Evolutionary conservation across 1,140 invertebrate genomes (phyloP).

Genomic region (Tetramorium parvispinum): DNA sequence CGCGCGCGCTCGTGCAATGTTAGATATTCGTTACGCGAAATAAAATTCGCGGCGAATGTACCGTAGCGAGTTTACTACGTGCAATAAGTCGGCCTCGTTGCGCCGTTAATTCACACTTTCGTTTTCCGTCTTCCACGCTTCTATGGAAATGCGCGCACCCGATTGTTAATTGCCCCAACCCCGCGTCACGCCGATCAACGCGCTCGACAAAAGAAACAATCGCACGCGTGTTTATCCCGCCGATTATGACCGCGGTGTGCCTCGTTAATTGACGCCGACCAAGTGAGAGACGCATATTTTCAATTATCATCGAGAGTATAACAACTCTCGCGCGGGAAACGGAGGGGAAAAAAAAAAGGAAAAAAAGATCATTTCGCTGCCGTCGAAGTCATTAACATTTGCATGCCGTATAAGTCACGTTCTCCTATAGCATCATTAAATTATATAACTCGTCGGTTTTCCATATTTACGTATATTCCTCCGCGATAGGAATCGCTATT

Average conservation of each 20-base stretch:
- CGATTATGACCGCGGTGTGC: constrained; percentile 4
- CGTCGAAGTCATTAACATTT: constrained; percentile 41
- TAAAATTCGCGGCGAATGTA: constrained; percentile 75
- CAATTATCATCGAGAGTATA: constrained; percentile 31
- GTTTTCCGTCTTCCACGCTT: constrained; percentile 39
- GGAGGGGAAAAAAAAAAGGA: neutral
- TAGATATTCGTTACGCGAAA: constrained; percentile 76
- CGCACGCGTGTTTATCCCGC: neutral
- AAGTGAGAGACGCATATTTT: constrained; percentile 16
- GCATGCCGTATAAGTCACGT: constrained; percentile 38
- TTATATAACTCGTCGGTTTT: constrained; percentile 36
- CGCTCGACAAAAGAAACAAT: constrained; percentile 27
- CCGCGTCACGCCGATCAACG: neutral
- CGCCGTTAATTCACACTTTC: constrained; percentile 63
- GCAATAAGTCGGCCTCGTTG: constrained; percentile 42
- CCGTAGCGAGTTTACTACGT: constrained; percentile 32
- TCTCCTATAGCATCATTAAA: constrained; percentile 23
- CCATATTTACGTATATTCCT: constrained; percentile 11
- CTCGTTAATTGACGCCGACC: constrained; percentile 16
- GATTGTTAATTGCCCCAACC: constrained; percentile 34
- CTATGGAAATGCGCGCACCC: neutral
- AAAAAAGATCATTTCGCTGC: constrained; percentile 23
- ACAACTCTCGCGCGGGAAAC: neutral
- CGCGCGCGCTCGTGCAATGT: constrained; percentile 36
- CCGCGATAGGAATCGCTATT: constrained; percentile 23